Percentiles rank a stretch among this genome's conserved stretches.
Evolutionary conservation across 2,888 invertebrate species (phyloP).

Genomic region (Brachyopa scutellaris): DNA sequence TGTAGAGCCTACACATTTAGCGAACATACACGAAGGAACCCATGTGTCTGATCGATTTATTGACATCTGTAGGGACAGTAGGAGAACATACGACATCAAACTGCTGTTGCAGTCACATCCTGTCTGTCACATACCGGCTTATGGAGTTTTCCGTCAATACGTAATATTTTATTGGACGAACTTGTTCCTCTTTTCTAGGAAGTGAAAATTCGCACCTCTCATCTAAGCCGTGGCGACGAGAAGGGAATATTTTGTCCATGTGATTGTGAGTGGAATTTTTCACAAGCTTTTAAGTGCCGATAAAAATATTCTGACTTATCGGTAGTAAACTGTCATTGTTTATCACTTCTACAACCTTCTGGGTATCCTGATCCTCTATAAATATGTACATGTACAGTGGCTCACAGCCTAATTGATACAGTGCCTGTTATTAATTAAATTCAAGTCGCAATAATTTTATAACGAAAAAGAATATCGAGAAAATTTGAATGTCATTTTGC

Average conservation of each 20-base stretch:
- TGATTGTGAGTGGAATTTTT: too few relatives aligned
- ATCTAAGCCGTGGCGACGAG: not conserved
- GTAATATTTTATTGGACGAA: not conserved
- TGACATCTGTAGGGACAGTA: slow-evolving; percentile 32
- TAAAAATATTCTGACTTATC: too few relatives aligned
- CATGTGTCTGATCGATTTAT: slow-evolving; percentile 30
- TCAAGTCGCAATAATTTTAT: too few relatives aligned
- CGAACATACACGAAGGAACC: not conserved
- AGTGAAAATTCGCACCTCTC: not conserved
- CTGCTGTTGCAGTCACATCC: slow-evolving; percentile 27
- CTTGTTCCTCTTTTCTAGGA: not conserved
- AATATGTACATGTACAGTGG: too few relatives aligned
- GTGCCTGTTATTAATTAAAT: too few relatives aligned
- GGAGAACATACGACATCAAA: slow-evolving; percentile 8
- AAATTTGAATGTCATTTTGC: too few relatives aligned
- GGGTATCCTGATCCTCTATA: too few relatives aligned
- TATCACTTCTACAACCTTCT: too few relatives aligned
- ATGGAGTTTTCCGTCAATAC: slow-evolving; percentile 16
- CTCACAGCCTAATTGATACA: too few relatives aligned
- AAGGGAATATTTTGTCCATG: not conserved
- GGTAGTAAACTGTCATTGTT: too few relatives aligned
- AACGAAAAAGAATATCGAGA: too few relatives aligned
- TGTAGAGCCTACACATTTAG: slow-evolving; percentile 29
- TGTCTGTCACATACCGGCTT: slow-evolving; percentile 51
- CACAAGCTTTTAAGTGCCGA: too few relatives aligned